phyloP scores from a whole-genome alignment of 2,888 invertebrate species.

The Physocephala rufipes region DNA sequence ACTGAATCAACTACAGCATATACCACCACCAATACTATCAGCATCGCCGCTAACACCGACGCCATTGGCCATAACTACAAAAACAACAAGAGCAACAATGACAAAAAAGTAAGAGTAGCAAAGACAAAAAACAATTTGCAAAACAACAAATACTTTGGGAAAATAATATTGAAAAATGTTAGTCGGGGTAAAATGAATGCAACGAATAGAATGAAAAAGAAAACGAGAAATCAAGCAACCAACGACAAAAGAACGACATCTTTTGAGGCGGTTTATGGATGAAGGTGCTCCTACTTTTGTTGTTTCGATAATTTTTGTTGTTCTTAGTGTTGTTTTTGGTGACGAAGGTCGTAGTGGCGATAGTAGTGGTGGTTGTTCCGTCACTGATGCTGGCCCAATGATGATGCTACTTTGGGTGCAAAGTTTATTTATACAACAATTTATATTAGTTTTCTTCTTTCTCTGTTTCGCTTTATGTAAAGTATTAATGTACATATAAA shows the following conservation, averaged over 20 bases:
- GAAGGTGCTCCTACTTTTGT: neutral
- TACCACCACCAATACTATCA: slow-evolving; percentile 37
- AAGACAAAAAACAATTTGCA: neutral
- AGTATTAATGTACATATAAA: neutral
- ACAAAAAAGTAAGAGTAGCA: too few relatives aligned
- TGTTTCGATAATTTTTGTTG: too few relatives aligned
- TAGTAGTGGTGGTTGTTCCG: neutral
- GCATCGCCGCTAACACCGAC: slow-evolving; percentile 15
- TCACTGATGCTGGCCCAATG: neutral
- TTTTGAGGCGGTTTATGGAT: slow-evolving; percentile 5
- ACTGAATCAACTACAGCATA: neutral
- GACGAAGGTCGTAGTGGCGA: neutral
- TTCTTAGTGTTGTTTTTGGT: neutral
- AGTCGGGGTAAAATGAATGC: slow-evolving; percentile 27
- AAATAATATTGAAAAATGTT: slow-evolving; percentile 15
- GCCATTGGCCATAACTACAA: neutral
- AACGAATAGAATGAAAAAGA: slow-evolving; percentile 37
- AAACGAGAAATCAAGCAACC: too few relatives aligned
- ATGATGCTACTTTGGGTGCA: neutral
- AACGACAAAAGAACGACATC: slow-evolving; percentile 20
- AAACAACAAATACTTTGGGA: neutral
- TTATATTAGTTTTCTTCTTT: neutral
- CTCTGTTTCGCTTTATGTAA: slow-evolving; percentile 1
- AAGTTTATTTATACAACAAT: too few relatives aligned
- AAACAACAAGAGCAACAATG: too few relatives aligned